phyloP scores from a whole-genome alignment of 2,888 invertebrate species.

The Brachyptera risi region DNA sequence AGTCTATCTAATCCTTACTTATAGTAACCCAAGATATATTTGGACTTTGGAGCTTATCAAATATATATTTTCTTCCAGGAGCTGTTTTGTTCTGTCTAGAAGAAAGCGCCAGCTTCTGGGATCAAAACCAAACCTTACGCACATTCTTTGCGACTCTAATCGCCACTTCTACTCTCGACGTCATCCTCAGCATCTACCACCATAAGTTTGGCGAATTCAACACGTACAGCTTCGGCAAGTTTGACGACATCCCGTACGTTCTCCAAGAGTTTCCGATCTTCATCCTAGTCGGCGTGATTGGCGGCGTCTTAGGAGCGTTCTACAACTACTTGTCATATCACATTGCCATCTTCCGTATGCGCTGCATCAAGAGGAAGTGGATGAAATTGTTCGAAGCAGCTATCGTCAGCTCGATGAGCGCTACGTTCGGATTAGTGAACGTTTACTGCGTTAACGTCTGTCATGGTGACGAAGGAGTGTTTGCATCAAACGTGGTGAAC shows the following conservation, averaged over 20 bases:
- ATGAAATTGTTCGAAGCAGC: constrained; percentile 82
- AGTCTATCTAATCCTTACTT: too few species aligned
- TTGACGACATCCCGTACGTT: constrained; percentile 65
- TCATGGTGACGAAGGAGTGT: too few species aligned
- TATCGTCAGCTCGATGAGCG: constrained; percentile 77
- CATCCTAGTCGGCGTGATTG: constrained; percentile 80
- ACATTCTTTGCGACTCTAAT: constrained; percentile 95
- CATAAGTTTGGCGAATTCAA: constrained; percentile 63
- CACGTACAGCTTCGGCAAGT: constrained; percentile 85
- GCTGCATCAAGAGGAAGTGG: constrained; percentile 65
- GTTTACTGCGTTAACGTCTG: constrained; percentile 88
- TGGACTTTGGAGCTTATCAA: too few species aligned
- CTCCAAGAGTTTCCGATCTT: constrained; percentile 85
- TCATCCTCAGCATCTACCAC: constrained; percentile 81
- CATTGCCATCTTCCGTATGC: constrained; percentile 81
- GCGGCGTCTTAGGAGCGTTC: constrained; percentile 85
- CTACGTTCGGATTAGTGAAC: constrained; percentile 82
- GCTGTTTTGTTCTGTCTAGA: constrained; percentile 95
- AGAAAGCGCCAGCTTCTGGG: constrained; percentile 99
- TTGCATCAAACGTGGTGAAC: too few species aligned
- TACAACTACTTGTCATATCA: constrained; percentile 90
- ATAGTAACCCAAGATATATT: too few species aligned
- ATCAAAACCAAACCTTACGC: constrained; percentile 94
- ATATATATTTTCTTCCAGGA: constrained; percentile 59
- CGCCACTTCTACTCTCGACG: constrained; percentile 89